A percentile compares a stretch with the other conserved stretches of the same genome.
These are phyloP conservation scores for Periophthalmodon schlosseri DNA, from an alignment of 2,113 vertebrate species.

Conservation along the genomic window DNA sequence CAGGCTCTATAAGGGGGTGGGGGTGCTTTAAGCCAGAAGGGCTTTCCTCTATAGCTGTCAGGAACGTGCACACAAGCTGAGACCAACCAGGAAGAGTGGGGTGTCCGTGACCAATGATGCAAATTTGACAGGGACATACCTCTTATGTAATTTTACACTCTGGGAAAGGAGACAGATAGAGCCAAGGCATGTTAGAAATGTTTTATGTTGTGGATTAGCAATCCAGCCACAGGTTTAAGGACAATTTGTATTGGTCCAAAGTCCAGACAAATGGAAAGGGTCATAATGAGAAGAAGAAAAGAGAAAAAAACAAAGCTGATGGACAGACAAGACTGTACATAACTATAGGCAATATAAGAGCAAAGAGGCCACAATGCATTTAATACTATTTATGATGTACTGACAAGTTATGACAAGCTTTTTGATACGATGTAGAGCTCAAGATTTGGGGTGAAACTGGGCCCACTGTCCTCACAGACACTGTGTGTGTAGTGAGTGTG, in stretches of 20 bases:
- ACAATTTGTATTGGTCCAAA: neutral
- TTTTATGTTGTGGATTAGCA: neutral
- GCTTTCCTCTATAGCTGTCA: constrained; percentile 56
- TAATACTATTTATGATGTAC: neutral
- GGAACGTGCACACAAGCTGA: neutral
- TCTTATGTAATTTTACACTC: neutral
- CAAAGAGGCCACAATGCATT: neutral
- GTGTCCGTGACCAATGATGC: constrained; percentile 5
- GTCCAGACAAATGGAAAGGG: neutral
- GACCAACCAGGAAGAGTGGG: constrained; percentile 4
- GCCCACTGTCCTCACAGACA: neutral
- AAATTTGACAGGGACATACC: neutral
- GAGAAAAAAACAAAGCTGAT: neutral
- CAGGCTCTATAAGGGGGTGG: constrained; percentile 29
- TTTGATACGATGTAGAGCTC: too few species aligned
- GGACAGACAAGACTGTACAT: neutral
- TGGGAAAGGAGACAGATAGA: neutral
- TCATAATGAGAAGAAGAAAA: neutral
- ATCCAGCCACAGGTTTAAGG: neutral
- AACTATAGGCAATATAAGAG: neutral
- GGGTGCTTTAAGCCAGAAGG: constrained; percentile 49
- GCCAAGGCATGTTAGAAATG: neutral
- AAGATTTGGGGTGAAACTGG: neutral
- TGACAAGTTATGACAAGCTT: too few species aligned
- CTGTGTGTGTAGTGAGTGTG: constrained; percentile 1